Conservation (phyloP, 2,113 vertebrate genomes). For the Ciconia boyciana region DNA sequence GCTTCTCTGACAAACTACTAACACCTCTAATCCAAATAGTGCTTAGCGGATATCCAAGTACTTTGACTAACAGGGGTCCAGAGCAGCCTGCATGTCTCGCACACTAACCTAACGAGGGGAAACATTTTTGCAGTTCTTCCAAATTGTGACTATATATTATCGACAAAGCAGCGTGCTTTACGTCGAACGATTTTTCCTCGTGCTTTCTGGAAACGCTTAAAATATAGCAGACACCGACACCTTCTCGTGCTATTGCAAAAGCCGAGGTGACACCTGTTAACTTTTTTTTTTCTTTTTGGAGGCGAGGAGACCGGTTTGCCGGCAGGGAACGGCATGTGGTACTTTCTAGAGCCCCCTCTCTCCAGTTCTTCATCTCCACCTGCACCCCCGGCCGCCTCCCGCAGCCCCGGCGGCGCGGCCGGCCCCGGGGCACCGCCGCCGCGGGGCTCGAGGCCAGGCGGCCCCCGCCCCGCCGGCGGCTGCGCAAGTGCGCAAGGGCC, state of each 20-base stretch:
- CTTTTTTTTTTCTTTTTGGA: not conserved
- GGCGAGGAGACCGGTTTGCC: not conserved
- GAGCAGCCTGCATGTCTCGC: not conserved
- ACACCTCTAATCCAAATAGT: not conserved
- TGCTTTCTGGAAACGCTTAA: not conserved
- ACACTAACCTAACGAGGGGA: not conserved
- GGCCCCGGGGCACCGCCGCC: not conserved
- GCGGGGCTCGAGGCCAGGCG: not conserved
- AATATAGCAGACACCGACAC: not conserved
- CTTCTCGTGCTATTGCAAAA: not conserved
- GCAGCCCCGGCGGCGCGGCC: not conserved
- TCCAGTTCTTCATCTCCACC: not conserved
- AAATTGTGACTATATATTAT: not conserved
- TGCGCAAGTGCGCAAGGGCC: not conserved
- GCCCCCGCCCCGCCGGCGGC: not conserved
- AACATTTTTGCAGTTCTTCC: not conserved
- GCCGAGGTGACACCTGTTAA: conserved; percentile 72
- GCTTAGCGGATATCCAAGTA: not conserved
- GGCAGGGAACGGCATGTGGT: not conserved
- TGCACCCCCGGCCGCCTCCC: not conserved
- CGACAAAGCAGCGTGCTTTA: not conserved
- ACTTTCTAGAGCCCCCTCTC: not conserved
- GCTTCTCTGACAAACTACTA: conserved; percentile 23
- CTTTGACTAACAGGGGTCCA: not conserved
- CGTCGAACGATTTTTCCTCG: not conserved